Evolutionary conservation across 2,888 invertebrate genomes (phyloP).

Genomic region (Onthophagus sagittarius): DNA sequence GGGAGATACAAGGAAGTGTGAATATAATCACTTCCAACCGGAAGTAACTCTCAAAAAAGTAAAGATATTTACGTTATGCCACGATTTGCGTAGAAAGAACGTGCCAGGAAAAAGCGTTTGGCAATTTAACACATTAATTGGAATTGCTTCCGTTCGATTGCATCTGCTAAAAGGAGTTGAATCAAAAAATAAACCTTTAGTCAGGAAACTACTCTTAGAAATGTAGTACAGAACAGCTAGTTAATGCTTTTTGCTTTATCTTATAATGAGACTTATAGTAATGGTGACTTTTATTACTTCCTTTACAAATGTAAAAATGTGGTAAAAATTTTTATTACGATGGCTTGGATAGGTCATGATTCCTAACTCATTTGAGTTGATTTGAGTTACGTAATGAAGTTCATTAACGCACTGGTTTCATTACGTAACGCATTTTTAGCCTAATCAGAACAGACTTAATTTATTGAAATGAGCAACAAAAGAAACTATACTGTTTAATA

Average conservation of each 20-base stretch:
- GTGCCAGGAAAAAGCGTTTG: background rate
- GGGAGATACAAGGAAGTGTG: background rate
- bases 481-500: too few species aligned
- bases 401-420: too few species aligned
- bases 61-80: too few species aligned
- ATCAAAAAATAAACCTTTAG: background rate
- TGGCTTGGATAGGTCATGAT: too few species aligned
- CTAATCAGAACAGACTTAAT: too few species aligned
- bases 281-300: background rate
- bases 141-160: background rate
- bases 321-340: background rate
- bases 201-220: background rate
- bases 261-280: background rate
- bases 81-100: background rate
- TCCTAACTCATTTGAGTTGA: too few species aligned
- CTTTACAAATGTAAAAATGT: background rate
- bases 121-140: background rate
- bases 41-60: background rate
- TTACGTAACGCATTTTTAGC: too few species aligned
- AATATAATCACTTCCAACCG: background rate
- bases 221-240: background rate
- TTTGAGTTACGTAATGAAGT: too few species aligned
- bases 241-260: background rate
- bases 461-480: too few species aligned
- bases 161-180: background rate